Base-by-base conservation (phyloP, 2,888 invertebrate genomes). In the Eucera pruinosa region DNA sequence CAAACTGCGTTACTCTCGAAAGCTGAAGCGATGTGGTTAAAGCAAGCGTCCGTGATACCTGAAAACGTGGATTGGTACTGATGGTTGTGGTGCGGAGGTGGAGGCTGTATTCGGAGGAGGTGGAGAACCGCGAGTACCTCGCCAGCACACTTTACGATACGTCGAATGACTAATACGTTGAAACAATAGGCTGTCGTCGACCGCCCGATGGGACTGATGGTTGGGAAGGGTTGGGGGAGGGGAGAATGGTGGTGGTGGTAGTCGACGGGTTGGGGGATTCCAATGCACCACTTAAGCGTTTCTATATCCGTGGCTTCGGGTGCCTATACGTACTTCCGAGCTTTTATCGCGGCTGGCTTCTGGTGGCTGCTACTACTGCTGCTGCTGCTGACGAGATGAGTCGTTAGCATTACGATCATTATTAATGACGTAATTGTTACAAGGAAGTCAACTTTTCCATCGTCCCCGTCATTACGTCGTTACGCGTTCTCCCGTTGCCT, bases 131-230 rank as follows among this genome's bases (percentile, higher is more conserved):
- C 86, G 86, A 84, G 83, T 86, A 86, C 85, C 84, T 84, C 84
- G 84, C 81, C 86, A 89, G 89, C 86, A 90, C 91, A 90, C 90
- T 91, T 91, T 90, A 88, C 91, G 89, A 91, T 91, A 91, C 89
- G 90, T 90, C 90, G 91, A 91, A 91, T 91, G 91, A 91, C 91
- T 91, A 91, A 91, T 91, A 91, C 90, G 91, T 87, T 89, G 91
- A 91, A 91, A 91, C 91, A 92, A 92, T 91, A 90, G 91, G 90
- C 91, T 89, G 89, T 90, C 90, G 91, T 91, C 90, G 88, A 81
- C 81, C 85, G 87, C 87, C 86, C 89, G 89, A 88, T 86, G 89
- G 89, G 85, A 88, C 85, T 88, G 88, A 86, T 81, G 88, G 86
- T 75, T 85, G 83, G 70, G 81, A 76, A 81, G 80, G 77, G 82